Conservation (phyloP, 2,113 vertebrate genomes). For the Gasterosteus aculeatus region DNA sequence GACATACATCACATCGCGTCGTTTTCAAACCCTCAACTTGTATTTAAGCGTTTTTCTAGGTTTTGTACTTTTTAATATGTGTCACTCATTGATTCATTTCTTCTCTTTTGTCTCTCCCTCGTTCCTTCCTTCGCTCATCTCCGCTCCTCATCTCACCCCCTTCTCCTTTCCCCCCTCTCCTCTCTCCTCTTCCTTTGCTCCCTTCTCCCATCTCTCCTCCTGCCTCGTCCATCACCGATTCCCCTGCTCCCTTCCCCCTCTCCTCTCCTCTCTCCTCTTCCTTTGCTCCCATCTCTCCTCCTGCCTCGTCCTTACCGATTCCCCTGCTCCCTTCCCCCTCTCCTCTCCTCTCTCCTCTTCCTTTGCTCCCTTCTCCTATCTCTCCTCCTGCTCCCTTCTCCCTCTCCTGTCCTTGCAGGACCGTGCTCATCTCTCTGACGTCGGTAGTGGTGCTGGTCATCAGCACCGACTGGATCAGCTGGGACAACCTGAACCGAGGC, state of each 20-base stretch:
- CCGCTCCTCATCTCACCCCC: too few relatives aligned
- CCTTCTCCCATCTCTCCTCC: neutral
- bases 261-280: neutral
- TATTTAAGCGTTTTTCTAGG: conserved; percentile 8
- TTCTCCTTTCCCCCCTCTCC: neutral
- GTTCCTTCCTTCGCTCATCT: too few relatives aligned
- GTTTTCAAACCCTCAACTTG: conserved; percentile 9
- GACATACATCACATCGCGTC: neutral
- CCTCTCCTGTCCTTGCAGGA: conserved; percentile 77
- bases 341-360: too few relatives aligned
- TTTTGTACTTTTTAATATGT: conserved; percentile 12
- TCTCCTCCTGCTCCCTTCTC: neutral
- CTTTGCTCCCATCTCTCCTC: neutral
- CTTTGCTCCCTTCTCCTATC: too few relatives aligned
- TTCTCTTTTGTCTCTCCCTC: neutral
- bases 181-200: too few relatives aligned
- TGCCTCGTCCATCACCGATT: too few relatives aligned
- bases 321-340: too few relatives aligned
- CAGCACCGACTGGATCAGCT: conserved; percentile 99
- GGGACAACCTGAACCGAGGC: conserved; percentile 97
- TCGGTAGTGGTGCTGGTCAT: conserved; percentile 96
- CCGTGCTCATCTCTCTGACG: conserved; percentile 92
- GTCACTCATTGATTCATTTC: conserved; percentile 25
- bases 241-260: neutral
- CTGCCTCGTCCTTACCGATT: too few relatives aligned